phyloP scores from a whole-genome alignment of 2,113 vertebrate genomes.

The Dascyllus trimaculatus region DNA sequence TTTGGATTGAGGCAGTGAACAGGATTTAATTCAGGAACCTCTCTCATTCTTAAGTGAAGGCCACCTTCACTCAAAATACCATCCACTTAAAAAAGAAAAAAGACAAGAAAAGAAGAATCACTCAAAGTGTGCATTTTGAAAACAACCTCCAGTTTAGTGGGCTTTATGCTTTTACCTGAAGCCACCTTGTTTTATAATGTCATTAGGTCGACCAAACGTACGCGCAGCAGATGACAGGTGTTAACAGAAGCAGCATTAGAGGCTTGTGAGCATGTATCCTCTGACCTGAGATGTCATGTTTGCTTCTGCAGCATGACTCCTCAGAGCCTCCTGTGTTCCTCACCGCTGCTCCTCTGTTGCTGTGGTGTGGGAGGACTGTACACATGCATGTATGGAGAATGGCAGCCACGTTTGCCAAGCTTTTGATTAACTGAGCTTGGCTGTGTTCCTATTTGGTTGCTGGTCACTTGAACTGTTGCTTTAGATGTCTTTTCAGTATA shows the following conservation, averaged over 20 bases:
- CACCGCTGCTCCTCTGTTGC: conserved; percentile 34
- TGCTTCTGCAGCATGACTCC: background rate
- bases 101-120: too few species aligned
- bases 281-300: conserved; percentile 20
- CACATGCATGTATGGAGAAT: conserved; percentile 27
- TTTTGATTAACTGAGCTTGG: conserved; percentile 39
- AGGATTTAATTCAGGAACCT: background rate
- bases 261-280: conserved; percentile 7
- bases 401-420: conserved; percentile 35
- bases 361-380: conserved; percentile 3
- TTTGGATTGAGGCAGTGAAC: background rate
- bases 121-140: background rate
- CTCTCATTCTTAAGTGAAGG: background rate
- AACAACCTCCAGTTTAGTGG: too few species aligned
- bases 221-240: background rate
- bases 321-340: conserved; percentile 17
- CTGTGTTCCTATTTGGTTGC: background rate
- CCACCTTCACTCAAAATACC: conserved; percentile 11
- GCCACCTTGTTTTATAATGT: conserved; percentile 1
- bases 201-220: background rate
- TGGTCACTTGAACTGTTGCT: conserved; percentile 1
- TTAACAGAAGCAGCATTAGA: background rate
- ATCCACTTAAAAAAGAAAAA: background rate
- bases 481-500: background rate
- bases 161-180: too few species aligned